These are phyloP conservation scores for Lycia hirtaria DNA, from an alignment of 2,888 invertebrate genomes.

Conservation along the genomic window DNA sequence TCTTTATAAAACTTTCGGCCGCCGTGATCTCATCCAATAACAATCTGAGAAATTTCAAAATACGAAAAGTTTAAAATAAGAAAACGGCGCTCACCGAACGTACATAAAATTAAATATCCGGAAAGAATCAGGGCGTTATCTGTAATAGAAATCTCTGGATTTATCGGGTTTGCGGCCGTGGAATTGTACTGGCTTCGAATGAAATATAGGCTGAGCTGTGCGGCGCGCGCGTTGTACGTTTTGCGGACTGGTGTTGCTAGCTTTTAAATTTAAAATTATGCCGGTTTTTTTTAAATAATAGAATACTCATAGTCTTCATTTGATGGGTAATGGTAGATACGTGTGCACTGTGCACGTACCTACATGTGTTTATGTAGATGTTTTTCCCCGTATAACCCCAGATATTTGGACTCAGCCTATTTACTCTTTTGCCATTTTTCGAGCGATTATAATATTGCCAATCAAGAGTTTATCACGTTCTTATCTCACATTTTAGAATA, in stretches of 20 bases:
- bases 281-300: neutral
- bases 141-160: slow-evolving; percentile 82
- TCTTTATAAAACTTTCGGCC: neutral
- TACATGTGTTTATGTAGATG: no score
- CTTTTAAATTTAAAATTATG: neutral
- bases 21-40: slow-evolving; percentile 27
- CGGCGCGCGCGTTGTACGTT: slow-evolving; percentile 52
- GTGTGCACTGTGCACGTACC: no score
- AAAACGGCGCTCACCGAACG: slow-evolving; percentile 55
- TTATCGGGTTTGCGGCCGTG: slow-evolving; percentile 76
- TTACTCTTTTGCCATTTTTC: no score
- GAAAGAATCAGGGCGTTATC: slow-evolving; percentile 79
- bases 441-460: no score
- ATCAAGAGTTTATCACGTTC: no score
- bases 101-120: slow-evolving; percentile 81
- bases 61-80: slow-evolving; percentile 61
- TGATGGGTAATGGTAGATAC: no score
- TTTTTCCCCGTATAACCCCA: no score
- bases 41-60: slow-evolving; percentile 41
- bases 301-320: no score
- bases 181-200: slow-evolving; percentile 65
- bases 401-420: no score
- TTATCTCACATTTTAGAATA: no score
- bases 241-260: slow-evolving; percentile 40
- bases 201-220: slow-evolving; percentile 75